phyloP scores from a whole-genome alignment of 2,888 invertebrate genomes.

The Cryptus armator region DNA sequence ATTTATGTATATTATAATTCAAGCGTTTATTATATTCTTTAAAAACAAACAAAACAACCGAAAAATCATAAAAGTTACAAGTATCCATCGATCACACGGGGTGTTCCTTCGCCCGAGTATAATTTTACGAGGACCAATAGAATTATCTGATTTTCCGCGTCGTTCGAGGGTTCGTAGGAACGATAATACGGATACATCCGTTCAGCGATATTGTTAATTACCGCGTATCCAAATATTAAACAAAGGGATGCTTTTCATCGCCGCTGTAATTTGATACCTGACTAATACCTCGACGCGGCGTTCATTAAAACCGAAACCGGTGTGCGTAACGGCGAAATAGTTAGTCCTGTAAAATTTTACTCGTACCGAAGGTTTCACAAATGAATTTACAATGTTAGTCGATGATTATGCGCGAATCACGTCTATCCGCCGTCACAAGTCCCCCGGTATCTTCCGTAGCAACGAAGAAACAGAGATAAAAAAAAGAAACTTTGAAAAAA shows the following conservation, averaged over 20 bases:
- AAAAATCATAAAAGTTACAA: conserved; percentile 3
- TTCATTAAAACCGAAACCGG: too few species aligned
- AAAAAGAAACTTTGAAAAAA: background rate
- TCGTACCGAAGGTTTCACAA: background rate
- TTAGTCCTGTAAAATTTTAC: background rate
- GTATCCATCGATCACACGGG: background rate
- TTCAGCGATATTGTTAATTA: too few species aligned
- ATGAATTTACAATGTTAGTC: conserved; percentile 13
- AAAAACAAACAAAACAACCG: background rate
- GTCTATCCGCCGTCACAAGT: background rate
- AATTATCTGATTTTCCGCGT: too few species aligned
- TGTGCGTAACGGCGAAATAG: too few species aligned
- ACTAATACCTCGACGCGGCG: too few species aligned
- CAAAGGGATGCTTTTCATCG: too few species aligned
- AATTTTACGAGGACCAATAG: background rate
- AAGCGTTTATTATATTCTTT: conserved; percentile 42
- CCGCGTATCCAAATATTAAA: too few species aligned
- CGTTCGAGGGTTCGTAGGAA: too few species aligned
- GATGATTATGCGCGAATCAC: background rate
- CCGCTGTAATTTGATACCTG: too few species aligned
- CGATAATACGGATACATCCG: too few species aligned
- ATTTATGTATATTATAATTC: conserved; percentile 56
- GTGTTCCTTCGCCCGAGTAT: background rate
- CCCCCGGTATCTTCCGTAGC: conserved; percentile 4
- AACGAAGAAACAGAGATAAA: background rate